phyloP scores from a whole-genome alignment of 30 jellyfish, hydroid and myxozoan species.

The Pseudorhiza aurosa region DNA sequence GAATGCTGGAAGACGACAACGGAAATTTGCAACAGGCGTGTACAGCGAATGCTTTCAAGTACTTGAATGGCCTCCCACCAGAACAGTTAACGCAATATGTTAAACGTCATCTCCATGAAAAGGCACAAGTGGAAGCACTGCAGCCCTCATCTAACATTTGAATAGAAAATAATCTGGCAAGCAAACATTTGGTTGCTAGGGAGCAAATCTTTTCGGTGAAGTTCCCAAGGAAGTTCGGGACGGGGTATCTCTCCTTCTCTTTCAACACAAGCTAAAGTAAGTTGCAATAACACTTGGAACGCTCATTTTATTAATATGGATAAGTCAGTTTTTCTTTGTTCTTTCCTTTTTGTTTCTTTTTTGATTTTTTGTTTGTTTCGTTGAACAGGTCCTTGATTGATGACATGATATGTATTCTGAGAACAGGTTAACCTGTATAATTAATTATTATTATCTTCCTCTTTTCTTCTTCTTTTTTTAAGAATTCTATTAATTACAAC shows the following conservation, averaged over 20 bases:
- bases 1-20: background rate
- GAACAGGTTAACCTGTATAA: no score
- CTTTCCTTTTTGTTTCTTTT: no score
- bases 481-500: no score
- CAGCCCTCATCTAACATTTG: background rate
- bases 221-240: background rate
- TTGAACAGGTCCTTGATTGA: background rate
- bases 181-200: background rate
- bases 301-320: background rate
- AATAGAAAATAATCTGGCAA: background rate
- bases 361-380: background rate
- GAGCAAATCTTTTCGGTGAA: background rate
- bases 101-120: no score
- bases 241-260: background rate
- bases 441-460: no score
- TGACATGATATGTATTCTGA: background rate
- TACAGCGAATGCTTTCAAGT: no score
- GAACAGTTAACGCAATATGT: no score
- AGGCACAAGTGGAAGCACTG: background rate
- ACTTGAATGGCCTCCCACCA: no score
- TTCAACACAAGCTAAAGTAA: background rate
- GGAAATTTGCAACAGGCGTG: no score
- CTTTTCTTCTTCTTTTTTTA: no score
- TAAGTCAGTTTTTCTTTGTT: background rate
- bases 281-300: background rate